These are phyloP conservation scores for Bambusicola thoracicus DNA, from an alignment of 2,113 vertebrate species.

Conservation along the genomic window DNA sequence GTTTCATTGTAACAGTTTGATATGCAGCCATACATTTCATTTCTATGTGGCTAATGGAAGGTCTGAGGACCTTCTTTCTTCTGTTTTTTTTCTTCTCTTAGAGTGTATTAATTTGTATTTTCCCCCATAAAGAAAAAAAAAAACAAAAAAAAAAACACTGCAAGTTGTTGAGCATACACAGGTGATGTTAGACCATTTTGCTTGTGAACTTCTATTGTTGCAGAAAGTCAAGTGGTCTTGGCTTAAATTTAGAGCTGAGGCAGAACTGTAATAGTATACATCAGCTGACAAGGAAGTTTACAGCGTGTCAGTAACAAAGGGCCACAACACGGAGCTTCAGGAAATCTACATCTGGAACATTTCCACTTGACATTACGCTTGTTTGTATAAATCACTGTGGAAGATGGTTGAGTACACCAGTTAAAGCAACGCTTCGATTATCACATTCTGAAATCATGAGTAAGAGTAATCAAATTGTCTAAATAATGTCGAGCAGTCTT, in stretches of 20 bases:
- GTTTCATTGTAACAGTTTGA: background rate
- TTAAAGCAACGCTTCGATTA: slow-evolving; percentile 55
- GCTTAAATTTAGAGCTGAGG: background rate
- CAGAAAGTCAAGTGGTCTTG: background rate
- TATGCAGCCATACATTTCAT: background rate
- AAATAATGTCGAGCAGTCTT: slow-evolving; percentile 59
- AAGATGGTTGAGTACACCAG: slow-evolving; percentile 43
- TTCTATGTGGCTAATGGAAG: background rate
- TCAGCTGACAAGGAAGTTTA: slow-evolving; percentile 15
- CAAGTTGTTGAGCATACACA: background rate
- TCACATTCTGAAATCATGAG: slow-evolving; percentile 60
- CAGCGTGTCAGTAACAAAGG: background rate
- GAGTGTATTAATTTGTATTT: background rate
- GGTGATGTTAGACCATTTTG: background rate
- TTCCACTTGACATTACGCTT: slow-evolving; percentile 45
- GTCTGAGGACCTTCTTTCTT: background rate
- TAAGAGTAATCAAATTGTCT: slow-evolving; percentile 65
- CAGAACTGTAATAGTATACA: background rate
- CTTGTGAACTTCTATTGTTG: background rate
- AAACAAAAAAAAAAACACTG: background rate
- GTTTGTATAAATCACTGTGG: slow-evolving; percentile 36
- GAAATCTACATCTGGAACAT: slow-evolving; percentile 14
- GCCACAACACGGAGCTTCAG: background rate
- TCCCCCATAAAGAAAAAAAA: background rate
- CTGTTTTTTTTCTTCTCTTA: background rate